A percentile compares a stretch with the other conserved stretches of the same genome.
phyloP scores from a whole-genome alignment of 1,140 invertebrate species.

The Drosophila arizonae region DNA sequence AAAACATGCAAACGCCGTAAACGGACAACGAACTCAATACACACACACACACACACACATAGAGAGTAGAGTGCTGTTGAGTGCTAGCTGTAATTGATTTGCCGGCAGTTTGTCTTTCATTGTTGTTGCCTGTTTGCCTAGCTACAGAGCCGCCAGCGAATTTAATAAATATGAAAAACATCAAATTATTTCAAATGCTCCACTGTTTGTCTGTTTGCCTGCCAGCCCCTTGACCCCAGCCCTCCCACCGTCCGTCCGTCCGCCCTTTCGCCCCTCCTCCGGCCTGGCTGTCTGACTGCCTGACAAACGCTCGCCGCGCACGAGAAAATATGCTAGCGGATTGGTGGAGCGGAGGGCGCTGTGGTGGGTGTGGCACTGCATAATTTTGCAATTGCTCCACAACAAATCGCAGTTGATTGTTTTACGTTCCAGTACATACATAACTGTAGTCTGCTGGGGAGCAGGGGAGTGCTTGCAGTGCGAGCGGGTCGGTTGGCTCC shows the following conservation, averaged over 20 bases:
- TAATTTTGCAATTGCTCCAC: constrained; percentile 79
- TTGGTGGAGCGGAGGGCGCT: not conserved
- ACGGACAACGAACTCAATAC: constrained; percentile 70
- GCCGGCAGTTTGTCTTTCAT: constrained; percentile 69
- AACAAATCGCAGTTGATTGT: constrained; percentile 81
- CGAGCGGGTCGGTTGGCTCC: constrained; percentile 22
- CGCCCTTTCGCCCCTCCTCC: not conserved
- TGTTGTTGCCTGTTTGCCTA: constrained; percentile 53
- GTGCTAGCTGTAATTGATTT: constrained; percentile 72
- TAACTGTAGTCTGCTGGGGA: constrained; percentile 46
- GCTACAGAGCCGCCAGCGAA: constrained; percentile 37
- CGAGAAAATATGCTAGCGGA: constrained; percentile 63
- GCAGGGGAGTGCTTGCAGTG: not conserved
- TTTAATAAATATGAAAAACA: constrained; percentile 81
- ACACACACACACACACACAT: constrained; percentile 38
- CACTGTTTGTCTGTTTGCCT: constrained; percentile 53
- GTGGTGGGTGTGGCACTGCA: constrained; percentile 52
- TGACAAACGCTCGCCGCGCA: constrained; percentile 70
- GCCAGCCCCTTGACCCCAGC: constrained; percentile 4
- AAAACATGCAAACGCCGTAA: constrained; percentile 66
- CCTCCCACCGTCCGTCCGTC: not conserved
- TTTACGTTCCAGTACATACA: constrained; percentile 66
- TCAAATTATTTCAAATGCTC: constrained; percentile 79
- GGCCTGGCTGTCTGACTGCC: constrained; percentile 50
- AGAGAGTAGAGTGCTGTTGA: constrained; percentile 40